phyloP scores from a whole-genome alignment of 2,797 vertebrate species.

The Pseudomugil gertrudae region DNA sequence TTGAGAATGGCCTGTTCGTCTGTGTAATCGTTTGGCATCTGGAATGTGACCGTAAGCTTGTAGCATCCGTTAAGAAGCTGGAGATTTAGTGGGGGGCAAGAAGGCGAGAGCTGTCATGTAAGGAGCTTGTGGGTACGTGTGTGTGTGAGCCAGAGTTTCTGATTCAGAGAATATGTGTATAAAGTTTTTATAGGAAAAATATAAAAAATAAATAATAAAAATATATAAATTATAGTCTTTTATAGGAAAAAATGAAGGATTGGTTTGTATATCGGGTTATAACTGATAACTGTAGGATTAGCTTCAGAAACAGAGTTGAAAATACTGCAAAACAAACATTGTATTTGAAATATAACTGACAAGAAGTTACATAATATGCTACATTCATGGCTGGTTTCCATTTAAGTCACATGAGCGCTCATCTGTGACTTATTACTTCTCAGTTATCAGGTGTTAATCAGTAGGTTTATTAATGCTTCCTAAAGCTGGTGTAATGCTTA shows the following conservation, averaged over 20 bases:
- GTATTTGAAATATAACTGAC: neutral
- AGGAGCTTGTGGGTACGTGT: conserved; percentile 61
- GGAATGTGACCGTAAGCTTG: conserved; percentile 71
- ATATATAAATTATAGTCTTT: too few species aligned
- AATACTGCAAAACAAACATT: neutral
- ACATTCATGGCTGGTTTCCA: neutral
- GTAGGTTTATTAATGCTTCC: neutral
- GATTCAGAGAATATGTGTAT: conserved; percentile 15
- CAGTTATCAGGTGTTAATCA: neutral
- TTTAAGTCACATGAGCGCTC: neutral
- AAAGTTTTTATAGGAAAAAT: conserved; percentile 15
- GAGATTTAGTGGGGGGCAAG: conserved; percentile 64
- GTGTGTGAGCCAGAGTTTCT: conserved; percentile 39
- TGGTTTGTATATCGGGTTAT: neutral
- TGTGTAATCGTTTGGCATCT: conserved; percentile 69
- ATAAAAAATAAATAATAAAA: too few species aligned
- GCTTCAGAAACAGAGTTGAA: neutral
- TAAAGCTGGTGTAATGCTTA: neutral
- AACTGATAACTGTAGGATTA: neutral
- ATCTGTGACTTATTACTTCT: neutral
- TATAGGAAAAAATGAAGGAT: neutral
- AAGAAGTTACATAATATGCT: neutral
- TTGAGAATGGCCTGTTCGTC: conserved; percentile 52
- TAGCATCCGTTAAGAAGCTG: conserved; percentile 64
- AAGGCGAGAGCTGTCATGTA: conserved; percentile 56